Base-by-base conservation (phyloP, 2,888 invertebrate genomes). In the Helleia helle region DNA sequence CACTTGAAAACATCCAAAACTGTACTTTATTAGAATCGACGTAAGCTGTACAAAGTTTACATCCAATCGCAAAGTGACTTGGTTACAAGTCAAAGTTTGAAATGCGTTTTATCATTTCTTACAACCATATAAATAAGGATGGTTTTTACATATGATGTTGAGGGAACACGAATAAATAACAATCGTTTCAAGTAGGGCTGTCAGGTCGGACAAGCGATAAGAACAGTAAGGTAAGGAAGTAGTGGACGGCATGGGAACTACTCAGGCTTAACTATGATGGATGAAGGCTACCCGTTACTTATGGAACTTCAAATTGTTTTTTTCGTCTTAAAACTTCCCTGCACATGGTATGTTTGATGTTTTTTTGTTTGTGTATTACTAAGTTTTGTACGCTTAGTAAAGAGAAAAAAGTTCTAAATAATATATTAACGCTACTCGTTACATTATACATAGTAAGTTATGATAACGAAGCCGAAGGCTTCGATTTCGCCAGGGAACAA, bases 201-300 rank as follows among this genome's bases (percentile, higher is more conserved):
- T 49, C 46, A 43, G 26, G 30, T 38, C 25, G 5, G 34, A 34
- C 34, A 18, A 18, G 22, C 34, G 34, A 34, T 34, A 34, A 34
- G 34, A 34, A 34, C 22, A 34, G 34, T 34, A 12, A 34, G 22
- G 34, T 37, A 39, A 38, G 37, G 26, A 29, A 31, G 36, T 41
- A 25, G 37, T 27, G 26, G 18, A 29, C 34, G 44, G 40, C 42
- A 46, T 40, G 45, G 26, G 37, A 38, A 26, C 41, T 36, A 42
- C 41, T 44, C 36, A 41, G 41, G 29, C 38, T 43, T 38, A 39
- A 43, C 29, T 38, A 29, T 46, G 46, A 43, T 36, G 24, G 46
- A 41, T 43, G 34, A 15, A 34, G 38, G 28, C 22, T 43, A 36
- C 31, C 38, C 28, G 31, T 30, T 25, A 30, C 31, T 25, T 15